Percentiles rank a stretch among this genome's conserved stretches.
Evolutionary conservation across 1,140 invertebrate genomes (phyloP).

Genomic region (Heliconius eleuchia): DNA sequence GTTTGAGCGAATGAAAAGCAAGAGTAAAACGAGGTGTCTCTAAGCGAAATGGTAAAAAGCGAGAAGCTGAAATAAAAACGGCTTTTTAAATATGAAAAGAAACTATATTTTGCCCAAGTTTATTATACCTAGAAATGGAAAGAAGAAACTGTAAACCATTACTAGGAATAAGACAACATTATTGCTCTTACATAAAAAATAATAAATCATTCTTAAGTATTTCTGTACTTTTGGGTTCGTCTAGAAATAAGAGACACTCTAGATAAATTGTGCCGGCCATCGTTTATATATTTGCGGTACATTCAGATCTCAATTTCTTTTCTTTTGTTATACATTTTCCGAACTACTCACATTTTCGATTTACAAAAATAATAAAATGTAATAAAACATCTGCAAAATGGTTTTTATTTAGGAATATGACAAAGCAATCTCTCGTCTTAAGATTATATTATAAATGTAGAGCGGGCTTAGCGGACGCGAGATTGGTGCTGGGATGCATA

Average conservation of each 20-base stretch:
- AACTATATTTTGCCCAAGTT: background rate
- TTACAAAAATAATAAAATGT: background rate
- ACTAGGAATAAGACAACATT: no score
- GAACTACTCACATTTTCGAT: background rate
- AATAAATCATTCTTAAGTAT: no score
- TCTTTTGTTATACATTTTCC: background rate
- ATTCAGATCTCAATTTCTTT: background rate
- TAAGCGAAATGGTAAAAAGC: no score
- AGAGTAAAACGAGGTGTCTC: no score
- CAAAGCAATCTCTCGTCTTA: background rate
- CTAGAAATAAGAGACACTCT: no score
- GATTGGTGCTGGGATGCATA: slow-evolving; percentile 32
- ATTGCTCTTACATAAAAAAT: no score
- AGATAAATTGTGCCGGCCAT: background rate
- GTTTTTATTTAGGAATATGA: background rate
- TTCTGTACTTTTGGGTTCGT: no score
- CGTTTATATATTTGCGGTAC: background rate
- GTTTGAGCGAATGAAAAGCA: no score
- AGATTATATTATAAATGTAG: slow-evolving; percentile 27
- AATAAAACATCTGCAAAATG: background rate
- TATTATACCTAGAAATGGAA: background rate
- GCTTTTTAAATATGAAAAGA: no score
- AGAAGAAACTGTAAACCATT: no score
- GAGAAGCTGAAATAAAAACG: no score
- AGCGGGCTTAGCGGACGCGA: slow-evolving; percentile 30